These are phyloP conservation scores for Drosophila infuscata DNA, from an alignment of 2,888 invertebrate species.

Conservation along the genomic window DNA sequence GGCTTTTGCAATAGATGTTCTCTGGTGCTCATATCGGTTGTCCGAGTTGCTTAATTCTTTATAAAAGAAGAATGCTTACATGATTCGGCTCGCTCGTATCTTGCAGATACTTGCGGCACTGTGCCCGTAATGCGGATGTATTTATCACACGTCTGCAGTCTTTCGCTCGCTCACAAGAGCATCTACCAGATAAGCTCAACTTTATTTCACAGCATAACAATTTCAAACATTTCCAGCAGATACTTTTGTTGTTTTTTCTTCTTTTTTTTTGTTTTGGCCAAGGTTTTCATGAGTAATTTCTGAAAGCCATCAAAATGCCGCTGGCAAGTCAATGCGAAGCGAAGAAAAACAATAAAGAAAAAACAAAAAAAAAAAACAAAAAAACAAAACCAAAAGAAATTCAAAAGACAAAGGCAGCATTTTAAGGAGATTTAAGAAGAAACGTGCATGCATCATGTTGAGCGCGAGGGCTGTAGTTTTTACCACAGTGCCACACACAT, in stretches of 20 bases:
- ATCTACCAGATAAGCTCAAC: conserved; percentile 70
- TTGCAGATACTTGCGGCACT: conserved; percentile 65
- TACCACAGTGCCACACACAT: conserved; percentile 46
- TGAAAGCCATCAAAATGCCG: conserved; percentile 69
- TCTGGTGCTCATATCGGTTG: conserved; percentile 28
- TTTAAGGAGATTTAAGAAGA: conserved; percentile 58
- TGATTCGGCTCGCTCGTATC: conserved; percentile 55
- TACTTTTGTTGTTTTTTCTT: background rate
- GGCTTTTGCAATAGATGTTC: conserved; percentile 53
- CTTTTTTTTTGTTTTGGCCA: conserved; percentile 30
- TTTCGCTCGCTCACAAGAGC: conserved; percentile 39
- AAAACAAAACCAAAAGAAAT: conserved; percentile 16
- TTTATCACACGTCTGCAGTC: conserved; percentile 77
- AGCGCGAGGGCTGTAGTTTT: conserved; percentile 13
- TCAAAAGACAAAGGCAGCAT: conserved; percentile 40
- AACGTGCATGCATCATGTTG: conserved; percentile 55
- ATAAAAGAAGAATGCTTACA: conserved; percentile 56
- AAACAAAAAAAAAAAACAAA: conserved; percentile 23
- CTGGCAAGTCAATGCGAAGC: conserved; percentile 50
- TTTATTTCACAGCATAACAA: conserved; percentile 53
- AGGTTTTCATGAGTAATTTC: conserved; percentile 69
- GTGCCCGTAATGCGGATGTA: conserved; percentile 76
- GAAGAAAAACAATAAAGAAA: conserved; percentile 16
- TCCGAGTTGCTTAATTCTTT: conserved; percentile 58
- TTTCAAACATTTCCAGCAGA: conserved; percentile 68